Evolutionary conservation across 2,113 vertebrate species (phyloP).

Genomic region (Dasyprocta punctata): DNA sequence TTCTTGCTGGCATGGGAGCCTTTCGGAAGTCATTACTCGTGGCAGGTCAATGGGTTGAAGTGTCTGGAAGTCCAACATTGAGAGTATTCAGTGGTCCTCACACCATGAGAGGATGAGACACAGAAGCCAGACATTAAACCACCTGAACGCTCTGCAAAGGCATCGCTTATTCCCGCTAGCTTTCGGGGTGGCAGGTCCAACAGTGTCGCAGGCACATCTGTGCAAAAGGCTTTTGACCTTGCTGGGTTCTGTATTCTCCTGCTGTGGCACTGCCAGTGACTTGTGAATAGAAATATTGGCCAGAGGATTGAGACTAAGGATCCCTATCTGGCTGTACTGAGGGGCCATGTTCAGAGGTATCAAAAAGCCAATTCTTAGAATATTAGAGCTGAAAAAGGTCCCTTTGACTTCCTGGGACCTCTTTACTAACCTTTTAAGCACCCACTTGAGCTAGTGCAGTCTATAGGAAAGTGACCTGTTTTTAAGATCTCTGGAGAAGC

Average conservation of each 20-base stretch:
- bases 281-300: neutral
- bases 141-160: conserved; percentile 3
- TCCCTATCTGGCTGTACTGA: neutral
- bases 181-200: neutral
- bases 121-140: conserved; percentile 54
- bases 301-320: conserved; percentile 6
- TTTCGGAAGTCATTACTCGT: conserved; percentile 51
- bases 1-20: conserved; percentile 65
- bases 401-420: no score
- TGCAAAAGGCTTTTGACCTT: neutral
- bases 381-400: neutral
- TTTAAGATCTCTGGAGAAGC: conserved; percentile 46
- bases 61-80: conserved; percentile 84
- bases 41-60: conserved; percentile 80
- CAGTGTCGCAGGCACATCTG: fast-evolving
- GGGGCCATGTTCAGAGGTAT: neutral
- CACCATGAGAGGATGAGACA: conserved; percentile 47
- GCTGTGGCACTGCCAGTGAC: neutral
- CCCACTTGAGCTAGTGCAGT: neutral
- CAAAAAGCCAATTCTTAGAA: neutral
- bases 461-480: neutral
- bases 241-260: neutral
- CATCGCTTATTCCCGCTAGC: neutral
- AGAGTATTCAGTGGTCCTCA: conserved; percentile 72
- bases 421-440: neutral